Evolutionary conservation across 2,113 vertebrate species (phyloP).

Genomic region (Riparia riparia): DNA sequence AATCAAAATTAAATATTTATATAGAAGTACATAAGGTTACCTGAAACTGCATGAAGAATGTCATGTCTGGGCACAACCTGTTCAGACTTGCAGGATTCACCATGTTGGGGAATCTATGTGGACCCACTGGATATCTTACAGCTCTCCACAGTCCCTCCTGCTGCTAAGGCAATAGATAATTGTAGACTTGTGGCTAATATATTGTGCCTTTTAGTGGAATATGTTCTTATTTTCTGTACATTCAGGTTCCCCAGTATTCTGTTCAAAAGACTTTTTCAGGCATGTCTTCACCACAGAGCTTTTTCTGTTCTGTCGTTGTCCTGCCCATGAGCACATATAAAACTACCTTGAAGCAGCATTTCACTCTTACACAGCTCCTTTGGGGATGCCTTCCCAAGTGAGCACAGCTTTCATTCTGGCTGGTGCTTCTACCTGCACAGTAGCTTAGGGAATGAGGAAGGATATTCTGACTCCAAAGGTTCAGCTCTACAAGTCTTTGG

Average conservation of each 20-base stretch:
- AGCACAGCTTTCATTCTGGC: neutral
- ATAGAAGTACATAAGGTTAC: neutral
- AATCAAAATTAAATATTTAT: neutral
- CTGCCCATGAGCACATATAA: neutral
- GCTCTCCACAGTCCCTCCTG: neutral
- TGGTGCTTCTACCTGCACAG: neutral
- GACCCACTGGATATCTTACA: fast-evolving
- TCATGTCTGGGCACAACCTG: neutral
- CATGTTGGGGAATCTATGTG: neutral
- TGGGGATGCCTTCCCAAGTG: neutral
- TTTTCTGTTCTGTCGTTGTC: neutral
- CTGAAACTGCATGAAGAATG: neutral
- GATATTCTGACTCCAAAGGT: neutral
- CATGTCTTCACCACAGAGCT: neutral
- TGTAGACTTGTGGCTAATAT: neutral
- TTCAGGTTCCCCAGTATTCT: neutral
- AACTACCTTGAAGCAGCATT: neutral
- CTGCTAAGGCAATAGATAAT: neutral
- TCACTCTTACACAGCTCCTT: neutral
- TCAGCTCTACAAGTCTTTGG: neutral
- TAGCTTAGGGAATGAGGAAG: neutral
- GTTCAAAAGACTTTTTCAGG: neutral
- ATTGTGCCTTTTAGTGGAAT: neutral
- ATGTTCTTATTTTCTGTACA: neutral
- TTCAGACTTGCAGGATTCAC: neutral